These are phyloP conservation scores for Phalloptychus januarius DNA, from an alignment of 2,797 vertebrate species.

Conservation along the genomic window DNA sequence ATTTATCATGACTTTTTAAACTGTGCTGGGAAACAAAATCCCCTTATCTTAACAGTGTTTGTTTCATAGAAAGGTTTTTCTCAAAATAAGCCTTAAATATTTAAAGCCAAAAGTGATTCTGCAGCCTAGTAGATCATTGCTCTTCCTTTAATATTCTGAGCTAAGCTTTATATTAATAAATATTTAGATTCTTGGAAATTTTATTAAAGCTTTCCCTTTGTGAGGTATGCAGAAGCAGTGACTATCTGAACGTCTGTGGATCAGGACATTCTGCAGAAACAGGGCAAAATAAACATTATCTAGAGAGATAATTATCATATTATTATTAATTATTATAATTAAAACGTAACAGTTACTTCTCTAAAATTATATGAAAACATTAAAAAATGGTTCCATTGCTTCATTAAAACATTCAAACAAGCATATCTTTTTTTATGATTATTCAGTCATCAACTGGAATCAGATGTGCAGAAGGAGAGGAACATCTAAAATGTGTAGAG, in stretches of 20 bases:
- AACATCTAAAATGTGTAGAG: background rate
- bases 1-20: background rate
- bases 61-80: background rate
- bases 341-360: background rate
- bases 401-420: background rate
- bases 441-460: background rate
- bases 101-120: background rate
- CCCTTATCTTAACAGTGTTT: background rate
- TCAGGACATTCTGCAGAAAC: background rate
- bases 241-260: background rate
- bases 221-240: background rate
- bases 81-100: background rate
- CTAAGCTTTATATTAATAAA: background rate
- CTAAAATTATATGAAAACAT: background rate
- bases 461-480: background rate
- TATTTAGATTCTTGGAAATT: background rate
- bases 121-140: background rate
- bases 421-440: background rate
- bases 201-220: background rate
- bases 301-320: too few relatives aligned
- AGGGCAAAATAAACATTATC: background rate
- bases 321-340: too few relatives aligned
- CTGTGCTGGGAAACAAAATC: background rate
- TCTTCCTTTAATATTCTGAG: background rate
- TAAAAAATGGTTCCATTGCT: background rate